Percentiles rank a stretch among this genome's conserved stretches.
These are phyloP conservation scores for Dryas iulia DNA, from an alignment of 1,140 invertebrate genomes.

Conservation along the genomic window DNA sequence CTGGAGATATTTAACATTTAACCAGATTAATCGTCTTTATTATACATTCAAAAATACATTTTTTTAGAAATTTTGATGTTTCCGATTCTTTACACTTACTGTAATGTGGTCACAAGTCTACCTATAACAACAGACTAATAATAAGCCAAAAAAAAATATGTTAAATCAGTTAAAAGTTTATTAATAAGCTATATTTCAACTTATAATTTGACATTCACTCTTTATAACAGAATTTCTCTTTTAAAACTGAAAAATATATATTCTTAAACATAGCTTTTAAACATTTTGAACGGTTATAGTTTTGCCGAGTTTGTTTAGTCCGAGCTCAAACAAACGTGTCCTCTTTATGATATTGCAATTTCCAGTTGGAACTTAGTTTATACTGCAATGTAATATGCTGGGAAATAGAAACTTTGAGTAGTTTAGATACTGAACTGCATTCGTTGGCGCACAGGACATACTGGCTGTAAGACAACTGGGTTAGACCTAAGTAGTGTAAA, in stretches of 20 bases:
- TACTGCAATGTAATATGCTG: slow-evolving; percentile 6
- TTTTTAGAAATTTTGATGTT: too few relatives aligned
- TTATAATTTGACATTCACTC: too few relatives aligned
- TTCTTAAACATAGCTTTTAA: not conserved
- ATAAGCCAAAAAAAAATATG: too few relatives aligned
- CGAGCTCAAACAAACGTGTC: slow-evolving; percentile 6
- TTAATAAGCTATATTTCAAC: too few relatives aligned
- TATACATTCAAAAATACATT: too few relatives aligned
- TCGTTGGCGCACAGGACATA: not conserved
- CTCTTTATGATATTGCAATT: slow-evolving; percentile 12
- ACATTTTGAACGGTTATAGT: not conserved
- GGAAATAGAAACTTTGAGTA: slow-evolving; percentile 10
- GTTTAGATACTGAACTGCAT: slow-evolving; percentile 11
- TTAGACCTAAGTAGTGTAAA: not conserved
- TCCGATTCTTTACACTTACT: too few relatives aligned
- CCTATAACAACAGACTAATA: too few relatives aligned
- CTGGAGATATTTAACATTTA: too few relatives aligned
- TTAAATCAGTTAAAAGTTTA: too few relatives aligned
- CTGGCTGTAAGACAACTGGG: not conserved
- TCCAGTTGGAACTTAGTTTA: slow-evolving; percentile 4
- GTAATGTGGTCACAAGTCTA: too few relatives aligned
- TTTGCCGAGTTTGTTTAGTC: not conserved
- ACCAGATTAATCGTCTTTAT: too few relatives aligned
- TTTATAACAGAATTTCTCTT: not conserved
- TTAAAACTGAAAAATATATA: not conserved